Evolutionary conservation across 2,888 invertebrate genomes (phyloP).

Genomic region (Nipponacmea schrenckii): DNA sequence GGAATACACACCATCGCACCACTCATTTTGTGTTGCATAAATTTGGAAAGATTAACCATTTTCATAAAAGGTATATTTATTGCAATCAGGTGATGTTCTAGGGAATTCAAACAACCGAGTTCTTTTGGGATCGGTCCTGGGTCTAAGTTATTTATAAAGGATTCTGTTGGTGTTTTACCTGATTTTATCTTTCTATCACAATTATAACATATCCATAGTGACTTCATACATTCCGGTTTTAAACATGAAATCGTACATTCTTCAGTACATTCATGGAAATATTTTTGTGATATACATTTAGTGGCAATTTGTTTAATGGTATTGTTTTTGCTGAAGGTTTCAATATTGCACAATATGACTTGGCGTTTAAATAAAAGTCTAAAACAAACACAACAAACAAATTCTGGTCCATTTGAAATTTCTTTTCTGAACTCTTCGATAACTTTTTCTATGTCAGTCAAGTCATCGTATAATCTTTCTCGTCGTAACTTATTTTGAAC

Average conservation of each 20-base stretch:
- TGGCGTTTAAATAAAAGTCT: neutral
- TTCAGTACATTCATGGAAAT: neutral
- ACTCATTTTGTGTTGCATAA: neutral
- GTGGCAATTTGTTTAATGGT: neutral
- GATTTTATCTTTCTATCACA: neutral
- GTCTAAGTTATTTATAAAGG: neutral
- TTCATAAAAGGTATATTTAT: conserved; percentile 12
- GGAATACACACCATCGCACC: conserved; percentile 2
- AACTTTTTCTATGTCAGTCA: neutral
- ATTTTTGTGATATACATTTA: neutral
- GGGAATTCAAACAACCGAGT: neutral
- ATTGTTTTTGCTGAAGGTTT: too few relatives aligned
- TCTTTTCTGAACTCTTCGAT: neutral
- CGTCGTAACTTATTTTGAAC: neutral
- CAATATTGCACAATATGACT: neutral
- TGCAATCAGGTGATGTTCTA: conserved; percentile 4
- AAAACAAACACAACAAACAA: neutral
- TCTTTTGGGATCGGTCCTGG: neutral
- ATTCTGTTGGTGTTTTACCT: conserved; percentile 2
- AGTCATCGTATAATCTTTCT: neutral
- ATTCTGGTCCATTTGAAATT: neutral
- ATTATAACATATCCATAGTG: neutral
- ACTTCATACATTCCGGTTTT: neutral
- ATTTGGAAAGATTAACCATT: neutral
- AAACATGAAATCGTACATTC: neutral